phyloP scores from a whole-genome alignment of 2,113 vertebrate species.

The Siphamia tubifer region DNA sequence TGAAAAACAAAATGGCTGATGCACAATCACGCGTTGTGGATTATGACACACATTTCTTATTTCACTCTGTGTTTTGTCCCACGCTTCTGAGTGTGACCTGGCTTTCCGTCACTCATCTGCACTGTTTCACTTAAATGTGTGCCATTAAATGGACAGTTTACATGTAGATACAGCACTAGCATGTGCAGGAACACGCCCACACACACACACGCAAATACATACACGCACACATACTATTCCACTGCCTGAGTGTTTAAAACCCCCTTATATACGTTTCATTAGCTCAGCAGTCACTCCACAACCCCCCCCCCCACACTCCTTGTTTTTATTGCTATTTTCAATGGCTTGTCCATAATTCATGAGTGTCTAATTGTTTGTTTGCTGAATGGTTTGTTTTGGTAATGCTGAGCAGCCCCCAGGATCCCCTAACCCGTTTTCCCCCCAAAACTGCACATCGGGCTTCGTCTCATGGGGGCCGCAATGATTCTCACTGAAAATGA shows the following conservation, averaged over 20 bases:
- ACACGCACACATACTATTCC: slow-evolving; percentile 7
- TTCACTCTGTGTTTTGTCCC: slow-evolving; percentile 30
- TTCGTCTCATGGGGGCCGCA: slow-evolving; percentile 64
- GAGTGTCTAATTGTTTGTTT: slow-evolving; percentile 81
- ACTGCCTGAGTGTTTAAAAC: slow-evolving; percentile 41
- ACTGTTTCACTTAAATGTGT: slow-evolving; percentile 27
- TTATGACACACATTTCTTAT: slow-evolving; percentile 32
- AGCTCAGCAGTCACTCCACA: slow-evolving; percentile 53
- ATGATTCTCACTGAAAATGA: slow-evolving; percentile 62
- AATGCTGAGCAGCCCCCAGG: slow-evolving; percentile 71
- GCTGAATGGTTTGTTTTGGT: slow-evolving; percentile 80
- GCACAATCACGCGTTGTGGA: slow-evolving; percentile 32
- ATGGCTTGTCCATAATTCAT: slow-evolving; percentile 79
- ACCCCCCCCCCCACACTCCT: slow-evolving; percentile 57
- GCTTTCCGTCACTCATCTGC: slow-evolving; percentile 34
- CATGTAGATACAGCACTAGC: slow-evolving; percentile 8
- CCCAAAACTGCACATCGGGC: slow-evolving; percentile 58
- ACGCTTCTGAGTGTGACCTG: slow-evolving; percentile 34
- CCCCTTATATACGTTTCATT: slow-evolving; percentile 57
- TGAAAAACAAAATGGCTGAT: slow-evolving; percentile 45
- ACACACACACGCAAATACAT: slow-evolving; percentile 3
- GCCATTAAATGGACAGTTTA: slow-evolving; percentile 19
- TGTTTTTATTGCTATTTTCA: slow-evolving; percentile 68
- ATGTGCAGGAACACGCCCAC: slow-evolving; percentile 12
- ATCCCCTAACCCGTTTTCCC: slow-evolving; percentile 59